Base-by-base conservation (phyloP, 2,888 invertebrate species). In the Lymantria dispar region DNA sequence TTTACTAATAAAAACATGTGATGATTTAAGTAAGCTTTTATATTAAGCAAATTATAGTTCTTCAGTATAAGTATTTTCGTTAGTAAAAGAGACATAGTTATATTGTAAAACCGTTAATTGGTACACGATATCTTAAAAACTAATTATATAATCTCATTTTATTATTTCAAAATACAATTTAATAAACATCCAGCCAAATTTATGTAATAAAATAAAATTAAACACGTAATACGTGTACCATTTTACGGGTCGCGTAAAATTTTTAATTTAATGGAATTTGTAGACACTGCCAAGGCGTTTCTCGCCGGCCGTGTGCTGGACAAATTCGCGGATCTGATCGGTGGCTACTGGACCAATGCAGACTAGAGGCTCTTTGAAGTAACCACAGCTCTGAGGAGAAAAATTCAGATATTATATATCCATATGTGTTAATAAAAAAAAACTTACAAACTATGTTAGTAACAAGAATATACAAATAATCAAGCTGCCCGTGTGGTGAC, bases 331-430 rank as follows among this genome's bases (percentile, higher is more conserved):
- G 50, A 96, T 93, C 78, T 95, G 95, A 72, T 96, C 96, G 1
- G 94, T 94, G 8, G 96, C 96, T 0, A 97, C 96, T 0, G 96
- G 95, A 0, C 96, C 97, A 73, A 97, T 96, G 92, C 97, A 97
- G 14, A 96, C 95, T 44, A 97, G 90, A 0, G 97, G 96, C 74
- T 97, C 97, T 78, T 96, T 96, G 94, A 97, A 97, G 85, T 97
- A 97, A n/a, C 96, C 96, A 87, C 97, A 97, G 62, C 95, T 95
- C 96, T 96, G 86, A 11, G 7, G 42, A 41, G 44, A 55, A 56
- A 22, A 22, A 22, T 22, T 22, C 22, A 22, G 5, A 22, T 36
- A 15, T 31, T 15, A 40, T 0, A 36, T 12, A 9, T 7, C 7
- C 33, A 33, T 33, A 33, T 8, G 10, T 33, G 10, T 8, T 8